A percentile compares a stretch with the other conserved stretches of the same genome.
phyloP scores from a whole-genome alignment of 2,797 vertebrate species.

The Gymnothorax reevesii region DNA sequence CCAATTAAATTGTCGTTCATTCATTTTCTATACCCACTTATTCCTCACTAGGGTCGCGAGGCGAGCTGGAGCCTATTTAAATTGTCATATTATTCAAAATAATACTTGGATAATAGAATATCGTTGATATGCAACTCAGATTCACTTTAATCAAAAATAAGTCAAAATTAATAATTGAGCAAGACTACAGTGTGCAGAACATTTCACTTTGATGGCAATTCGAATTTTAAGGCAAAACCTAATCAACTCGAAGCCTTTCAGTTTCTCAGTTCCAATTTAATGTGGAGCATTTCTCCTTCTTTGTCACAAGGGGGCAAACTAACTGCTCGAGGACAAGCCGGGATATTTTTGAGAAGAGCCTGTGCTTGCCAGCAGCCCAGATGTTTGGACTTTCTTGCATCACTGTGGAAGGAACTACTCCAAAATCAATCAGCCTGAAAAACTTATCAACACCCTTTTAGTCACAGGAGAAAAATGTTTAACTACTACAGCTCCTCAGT shows the following conservation, averaged over 20 bases:
- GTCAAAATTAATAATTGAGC: not conserved
- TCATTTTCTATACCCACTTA: too few relatives aligned
- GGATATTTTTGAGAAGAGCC: not conserved
- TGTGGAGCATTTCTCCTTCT: not conserved
- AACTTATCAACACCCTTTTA: slow-evolving; percentile 11
- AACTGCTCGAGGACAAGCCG: not conserved
- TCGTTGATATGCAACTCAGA: too few relatives aligned
- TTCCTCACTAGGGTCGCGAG: too few relatives aligned
- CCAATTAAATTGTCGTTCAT: not conserved
- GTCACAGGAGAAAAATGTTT: slow-evolving; percentile 5
- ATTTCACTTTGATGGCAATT: not conserved
- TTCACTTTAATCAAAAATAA: too few relatives aligned
- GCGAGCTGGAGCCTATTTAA: too few relatives aligned
- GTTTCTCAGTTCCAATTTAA: not conserved
- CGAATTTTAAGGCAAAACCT: not conserved
- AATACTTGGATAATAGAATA: too few relatives aligned
- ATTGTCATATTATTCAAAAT: not conserved
- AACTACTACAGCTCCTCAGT: not conserved
- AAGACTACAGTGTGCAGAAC: not conserved
- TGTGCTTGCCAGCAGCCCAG: slow-evolving; percentile 29
- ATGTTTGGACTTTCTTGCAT: slow-evolving; percentile 38
- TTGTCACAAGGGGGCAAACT: slow-evolving; percentile 18
- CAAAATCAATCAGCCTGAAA: not conserved
- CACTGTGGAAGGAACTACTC: slow-evolving; percentile 6
- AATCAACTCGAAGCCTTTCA: not conserved